These are phyloP conservation scores for Hydroisotoma schaefferi DNA, from an alignment of 2,888 invertebrate species.

Conservation along the genomic window DNA sequence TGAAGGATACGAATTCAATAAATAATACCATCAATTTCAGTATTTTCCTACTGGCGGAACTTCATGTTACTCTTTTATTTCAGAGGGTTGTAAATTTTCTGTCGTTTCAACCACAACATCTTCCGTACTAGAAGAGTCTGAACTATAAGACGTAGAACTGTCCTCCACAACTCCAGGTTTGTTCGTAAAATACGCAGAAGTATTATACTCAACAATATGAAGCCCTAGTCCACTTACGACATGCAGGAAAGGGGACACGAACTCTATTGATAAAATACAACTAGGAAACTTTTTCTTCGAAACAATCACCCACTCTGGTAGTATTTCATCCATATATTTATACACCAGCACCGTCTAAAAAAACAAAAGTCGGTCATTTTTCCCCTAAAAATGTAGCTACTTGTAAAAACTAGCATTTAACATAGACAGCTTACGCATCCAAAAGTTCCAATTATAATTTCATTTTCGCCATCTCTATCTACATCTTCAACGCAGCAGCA, in stretches of 20 bases:
- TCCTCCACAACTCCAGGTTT: no score
- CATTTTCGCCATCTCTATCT: slow-evolving; percentile 66
- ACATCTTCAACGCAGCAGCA: slow-evolving; percentile 64
- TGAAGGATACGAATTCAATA: no score
- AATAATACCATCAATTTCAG: no score
- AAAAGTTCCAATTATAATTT: slow-evolving; percentile 67
- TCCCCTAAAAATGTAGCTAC: background rate
- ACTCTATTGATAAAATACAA: slow-evolving; percentile 16
- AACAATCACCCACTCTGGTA: slow-evolving; percentile 47
- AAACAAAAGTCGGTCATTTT: background rate
- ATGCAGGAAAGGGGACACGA: slow-evolving; percentile 26
- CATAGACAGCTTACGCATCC: slow-evolving; percentile 56
- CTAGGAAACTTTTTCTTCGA: slow-evolving; percentile 44
- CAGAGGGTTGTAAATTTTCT: no score
- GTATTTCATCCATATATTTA: slow-evolving; percentile 52
- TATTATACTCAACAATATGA: slow-evolving; percentile 44
- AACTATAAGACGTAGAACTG: no score
- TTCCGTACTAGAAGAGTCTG: no score
- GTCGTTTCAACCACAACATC: background rate
- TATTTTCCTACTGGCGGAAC: no score
- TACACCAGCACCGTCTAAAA: slow-evolving; percentile 58
- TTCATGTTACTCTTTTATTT: no score
- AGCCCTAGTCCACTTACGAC: slow-evolving; percentile 45
- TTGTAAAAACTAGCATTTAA: background rate
- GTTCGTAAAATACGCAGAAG: slow-evolving; percentile 38